phyloP scores from a whole-genome alignment of 2,113 vertebrate species.

The Trochalopteron elliotii region DNA sequence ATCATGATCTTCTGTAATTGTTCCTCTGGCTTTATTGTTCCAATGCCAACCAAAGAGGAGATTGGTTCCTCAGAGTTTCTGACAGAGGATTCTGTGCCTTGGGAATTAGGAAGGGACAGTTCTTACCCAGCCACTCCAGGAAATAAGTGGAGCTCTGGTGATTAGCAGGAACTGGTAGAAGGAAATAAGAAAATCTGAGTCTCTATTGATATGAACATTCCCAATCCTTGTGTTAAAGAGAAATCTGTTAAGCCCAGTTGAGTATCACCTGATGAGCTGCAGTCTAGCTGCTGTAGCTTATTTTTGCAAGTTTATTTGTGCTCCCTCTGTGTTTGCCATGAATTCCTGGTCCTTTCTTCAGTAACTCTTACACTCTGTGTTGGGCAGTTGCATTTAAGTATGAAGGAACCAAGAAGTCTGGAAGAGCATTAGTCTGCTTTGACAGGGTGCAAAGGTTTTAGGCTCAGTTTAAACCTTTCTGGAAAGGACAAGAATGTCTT shows the following conservation, averaged over 20 bases:
- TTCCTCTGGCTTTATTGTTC: neutral
- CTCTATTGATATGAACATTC: neutral
- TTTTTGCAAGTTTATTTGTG: neutral
- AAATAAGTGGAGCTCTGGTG: neutral
- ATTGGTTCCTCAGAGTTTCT: neutral
- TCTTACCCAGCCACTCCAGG: neutral
- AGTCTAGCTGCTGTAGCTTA: neutral
- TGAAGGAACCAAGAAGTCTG: neutral
- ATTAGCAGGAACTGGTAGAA: neutral
- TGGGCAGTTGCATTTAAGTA: neutral
- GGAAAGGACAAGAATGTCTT: neutral
- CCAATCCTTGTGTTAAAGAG: neutral
- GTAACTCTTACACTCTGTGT: neutral
- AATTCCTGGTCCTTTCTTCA: neutral
- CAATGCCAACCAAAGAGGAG: neutral
- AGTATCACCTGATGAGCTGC: neutral
- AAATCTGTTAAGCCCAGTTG: neutral
- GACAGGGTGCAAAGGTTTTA: neutral
- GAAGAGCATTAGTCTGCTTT: neutral
- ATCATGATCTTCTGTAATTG: neutral
- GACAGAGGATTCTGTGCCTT: neutral
- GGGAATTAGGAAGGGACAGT: neutral
- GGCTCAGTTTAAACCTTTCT: neutral
- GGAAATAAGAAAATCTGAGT: neutral
- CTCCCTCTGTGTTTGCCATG: neutral